Conservation (phyloP, 1,140 invertebrate species). For the Chrysomallon squamiferum region DNA sequence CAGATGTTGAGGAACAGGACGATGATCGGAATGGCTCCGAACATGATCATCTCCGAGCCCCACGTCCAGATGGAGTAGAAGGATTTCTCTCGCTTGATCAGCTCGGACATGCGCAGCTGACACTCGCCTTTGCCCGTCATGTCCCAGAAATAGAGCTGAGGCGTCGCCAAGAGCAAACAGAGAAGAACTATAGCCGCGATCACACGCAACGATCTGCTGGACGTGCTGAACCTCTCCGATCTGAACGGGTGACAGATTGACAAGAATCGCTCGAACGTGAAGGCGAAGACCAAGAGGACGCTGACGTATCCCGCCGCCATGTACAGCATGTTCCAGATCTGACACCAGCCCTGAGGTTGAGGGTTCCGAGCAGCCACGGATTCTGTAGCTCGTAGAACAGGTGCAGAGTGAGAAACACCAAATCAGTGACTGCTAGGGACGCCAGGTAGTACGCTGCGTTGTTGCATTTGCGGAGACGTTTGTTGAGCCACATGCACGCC, state of each 20-base stretch:
- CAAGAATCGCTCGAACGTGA: constrained; percentile 85
- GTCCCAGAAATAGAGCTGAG: constrained; percentile 37
- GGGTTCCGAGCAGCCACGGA: constrained; percentile 44
- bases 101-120: constrained; percentile 6
- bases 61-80: constrained; percentile 44
- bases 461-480: constrained; percentile 43
- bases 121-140: constrained; percentile 9
- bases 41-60: constrained; percentile 47
- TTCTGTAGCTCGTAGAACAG: constrained; percentile 52
- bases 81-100: neutral
- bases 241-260: constrained; percentile 80
- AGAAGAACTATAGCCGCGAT: constrained; percentile 53
- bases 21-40: constrained; percentile 41
- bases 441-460: constrained; percentile 56
- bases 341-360: constrained; percentile 38
- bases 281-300: constrained; percentile 69
- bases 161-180: constrained; percentile 17
- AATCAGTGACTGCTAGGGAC: constrained; percentile 47
- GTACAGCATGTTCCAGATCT: constrained; percentile 41
- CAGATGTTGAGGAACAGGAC: constrained; percentile 46
- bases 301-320: constrained; percentile 47
- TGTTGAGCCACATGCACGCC: constrained; percentile 46
- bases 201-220: constrained; percentile 73
- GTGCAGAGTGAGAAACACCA: constrained; percentile 48
- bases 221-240: constrained; percentile 78